Conservation (phyloP, 2,888 invertebrate genomes). For the Barypeithes pellucidus region DNA sequence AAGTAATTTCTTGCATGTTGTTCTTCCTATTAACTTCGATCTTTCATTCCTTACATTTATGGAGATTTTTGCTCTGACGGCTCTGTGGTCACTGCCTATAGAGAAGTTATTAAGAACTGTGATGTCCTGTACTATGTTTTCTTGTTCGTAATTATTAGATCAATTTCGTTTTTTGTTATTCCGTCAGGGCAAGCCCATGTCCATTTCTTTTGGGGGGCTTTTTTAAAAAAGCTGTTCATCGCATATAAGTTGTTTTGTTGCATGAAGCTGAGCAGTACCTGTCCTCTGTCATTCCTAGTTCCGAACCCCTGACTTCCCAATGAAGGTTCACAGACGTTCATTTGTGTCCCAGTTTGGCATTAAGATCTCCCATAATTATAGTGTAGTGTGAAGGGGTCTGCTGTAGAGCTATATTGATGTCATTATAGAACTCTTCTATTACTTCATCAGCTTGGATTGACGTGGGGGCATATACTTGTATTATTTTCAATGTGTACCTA, state of each 20-base stretch:
- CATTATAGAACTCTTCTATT: slow-evolving; percentile 6
- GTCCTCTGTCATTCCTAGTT: no score
- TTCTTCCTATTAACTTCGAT: no score
- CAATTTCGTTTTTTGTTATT: background rate
- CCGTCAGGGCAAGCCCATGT: background rate
- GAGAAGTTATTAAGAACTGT: no score
- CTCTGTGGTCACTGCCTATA: no score
- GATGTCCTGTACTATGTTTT: no score
- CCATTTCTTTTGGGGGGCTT: no score
- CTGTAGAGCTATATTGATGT: background rate
- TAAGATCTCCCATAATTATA: slow-evolving; percentile 13
- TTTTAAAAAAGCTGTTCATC: slow-evolving; percentile 29
- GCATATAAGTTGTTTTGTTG: background rate
- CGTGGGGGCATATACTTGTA: slow-evolving; percentile 32
- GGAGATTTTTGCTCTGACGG: no score
- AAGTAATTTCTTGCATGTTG: no score
- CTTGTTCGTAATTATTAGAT: no score
- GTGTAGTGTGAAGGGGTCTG: background rate
- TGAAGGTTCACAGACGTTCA: background rate
- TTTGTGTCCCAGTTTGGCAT: background rate
- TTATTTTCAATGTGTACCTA: slow-evolving; percentile 29
- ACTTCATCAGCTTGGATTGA: slow-evolving; percentile 11
- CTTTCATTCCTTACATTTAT: no score
- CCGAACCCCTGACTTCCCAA: background rate
- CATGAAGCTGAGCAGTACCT: slow-evolving; percentile 17